phyloP scores from a whole-genome alignment of 2,888 invertebrate species.

The Lepidochitona cinerea region DNA sequence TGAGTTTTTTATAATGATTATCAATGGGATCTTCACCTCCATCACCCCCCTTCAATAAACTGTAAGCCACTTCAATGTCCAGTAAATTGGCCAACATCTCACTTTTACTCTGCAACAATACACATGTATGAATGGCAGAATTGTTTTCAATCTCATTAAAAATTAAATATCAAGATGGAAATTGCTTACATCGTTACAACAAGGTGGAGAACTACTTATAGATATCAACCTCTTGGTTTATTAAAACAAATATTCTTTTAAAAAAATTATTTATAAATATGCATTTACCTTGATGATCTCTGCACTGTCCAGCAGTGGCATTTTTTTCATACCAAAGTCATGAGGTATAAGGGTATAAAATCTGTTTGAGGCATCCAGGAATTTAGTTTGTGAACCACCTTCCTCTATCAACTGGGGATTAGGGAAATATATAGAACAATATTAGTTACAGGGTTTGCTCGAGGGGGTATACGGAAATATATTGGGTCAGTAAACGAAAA shows the following conservation, averaged over 20 bases:
- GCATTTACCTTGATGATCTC: slow-evolving; percentile 77
- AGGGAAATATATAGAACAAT: too few species aligned
- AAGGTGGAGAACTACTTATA: too few species aligned
- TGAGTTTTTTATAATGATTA: slow-evolving; percentile 88
- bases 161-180: too few species aligned
- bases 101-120: slow-evolving; percentile 75
- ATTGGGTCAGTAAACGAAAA: too few species aligned
- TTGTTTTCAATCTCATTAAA: too few species aligned
- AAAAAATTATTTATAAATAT: neutral
- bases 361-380: slow-evolving; percentile 90
- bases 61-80: slow-evolving; percentile 97
- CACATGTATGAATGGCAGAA: neutral
- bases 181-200: too few species aligned
- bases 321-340: slow-evolving; percentile 87
- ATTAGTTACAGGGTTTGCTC: too few species aligned
- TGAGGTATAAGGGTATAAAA: slow-evolving; percentile 98
- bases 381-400: slow-evolving; percentile 71
- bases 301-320: slow-evolving; percentile 83
- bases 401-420: slow-evolving; percentile 59
- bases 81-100: slow-evolving; percentile 93
- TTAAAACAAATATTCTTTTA: too few species aligned
- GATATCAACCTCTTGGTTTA: too few species aligned
- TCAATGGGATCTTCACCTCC: slow-evolving; percentile 80
- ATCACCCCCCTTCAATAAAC: slow-evolving; percentile 78
- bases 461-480: too few species aligned